Evolutionary conservation across 1,140 invertebrate species (phyloP), one percentile per base, ranked within the genome.

Genomic region (Contarinia nasturtii): DNA sequence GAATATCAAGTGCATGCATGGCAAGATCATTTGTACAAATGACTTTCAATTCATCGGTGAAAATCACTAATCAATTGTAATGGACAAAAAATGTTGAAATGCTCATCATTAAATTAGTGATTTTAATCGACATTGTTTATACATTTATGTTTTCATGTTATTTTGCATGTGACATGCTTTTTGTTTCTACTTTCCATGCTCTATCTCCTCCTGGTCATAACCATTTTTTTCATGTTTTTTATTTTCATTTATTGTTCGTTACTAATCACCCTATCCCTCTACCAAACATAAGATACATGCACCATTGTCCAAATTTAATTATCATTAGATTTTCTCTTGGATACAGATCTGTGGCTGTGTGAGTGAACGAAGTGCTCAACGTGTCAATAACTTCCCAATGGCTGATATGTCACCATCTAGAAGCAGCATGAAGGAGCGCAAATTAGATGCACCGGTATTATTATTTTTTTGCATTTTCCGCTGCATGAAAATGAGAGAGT

Each of bases 331-430:
- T 38, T 56, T 57, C 49, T 60, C 53, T 47, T 65, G 61, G 44
- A 55, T 75, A 45, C 68, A 86, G 82, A 68, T 85, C 49, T 68
- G 75, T 27, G 77, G 77, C 45, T 84, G 79, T 58, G 70, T 76
- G 10, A 79, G 80, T 37, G 82, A 86, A 53, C 73, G 72, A 48
- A 75, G 80, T 42, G 76, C 72, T 53, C 76, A 79, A 51, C 72
- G 80, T 52, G 75, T 84, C 14, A 81, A 81, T 58, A 72, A 80
- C 11, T 86, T 86, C 68, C 82, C 82, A 12, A 84, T 87, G 82
- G 83, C 83, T 56, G 82, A 86, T 58, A 72, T 86, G 65, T 76
- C 61, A 66, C 75, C 48, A 70, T 76, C 67, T 63, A 72, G 65
- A 58, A 78, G 53, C 68, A 46, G 62, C 68, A 58, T 56, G 43